phyloP scores from a whole-genome alignment of 2,113 vertebrate species.

The Pituophis catenifer region DNA sequence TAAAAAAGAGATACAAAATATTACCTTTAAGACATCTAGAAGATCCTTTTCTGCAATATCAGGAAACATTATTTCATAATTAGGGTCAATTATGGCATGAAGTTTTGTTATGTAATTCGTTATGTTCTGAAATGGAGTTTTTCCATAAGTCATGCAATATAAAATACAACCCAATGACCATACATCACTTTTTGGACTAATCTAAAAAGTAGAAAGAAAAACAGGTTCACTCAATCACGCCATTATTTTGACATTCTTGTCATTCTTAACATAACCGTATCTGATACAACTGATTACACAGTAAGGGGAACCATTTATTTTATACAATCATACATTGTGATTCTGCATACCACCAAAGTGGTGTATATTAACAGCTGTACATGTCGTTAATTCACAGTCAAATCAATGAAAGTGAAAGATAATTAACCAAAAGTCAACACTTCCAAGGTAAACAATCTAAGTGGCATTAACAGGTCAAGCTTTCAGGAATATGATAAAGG shows the following conservation, averaged over 20 bases:
- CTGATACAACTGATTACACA: background rate
- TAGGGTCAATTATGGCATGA: constrained; percentile 89
- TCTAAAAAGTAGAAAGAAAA: constrained; percentile 68
- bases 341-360: background rate
- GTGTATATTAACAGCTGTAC: background rate
- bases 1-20: background rate
- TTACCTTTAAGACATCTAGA: constrained; percentile 90
- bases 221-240: background rate
- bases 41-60: constrained; percentile 91
- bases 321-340: background rate
- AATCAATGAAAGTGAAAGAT: background rate
- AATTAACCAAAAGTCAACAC: background rate
- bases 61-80: constrained; percentile 85
- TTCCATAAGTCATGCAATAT: constrained; percentile 95
- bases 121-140: constrained; percentile 95
- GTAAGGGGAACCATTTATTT: background rate
- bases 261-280: background rate
- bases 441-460: background rate
- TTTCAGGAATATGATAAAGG: background rate
- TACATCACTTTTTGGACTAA: constrained; percentile 94
- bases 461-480: background rate
- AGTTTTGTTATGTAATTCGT: constrained; percentile 90
- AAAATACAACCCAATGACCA: constrained; percentile 98
- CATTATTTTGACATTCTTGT: background rate
- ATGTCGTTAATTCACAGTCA: background rate